These are phyloP conservation scores for Anaspis maculata DNA, from an alignment of 2,888 invertebrate genomes.

Conservation along the genomic window DNA sequence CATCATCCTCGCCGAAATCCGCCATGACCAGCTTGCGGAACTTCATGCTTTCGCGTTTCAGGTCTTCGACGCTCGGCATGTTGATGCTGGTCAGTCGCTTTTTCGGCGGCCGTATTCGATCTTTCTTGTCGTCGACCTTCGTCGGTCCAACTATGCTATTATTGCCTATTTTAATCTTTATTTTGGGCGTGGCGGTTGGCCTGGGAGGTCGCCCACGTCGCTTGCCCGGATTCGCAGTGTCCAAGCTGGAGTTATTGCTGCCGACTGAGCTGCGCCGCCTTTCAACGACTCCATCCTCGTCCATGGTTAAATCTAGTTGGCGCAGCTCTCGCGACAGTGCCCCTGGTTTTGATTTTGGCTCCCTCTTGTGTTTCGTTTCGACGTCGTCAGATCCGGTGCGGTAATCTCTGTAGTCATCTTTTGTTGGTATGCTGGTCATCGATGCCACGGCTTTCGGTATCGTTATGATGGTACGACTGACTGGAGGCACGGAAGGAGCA, in stretches of 20 bases:
- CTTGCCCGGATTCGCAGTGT: constrained; percentile 28
- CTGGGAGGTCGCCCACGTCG: constrained; percentile 38
- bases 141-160: constrained; percentile 44
- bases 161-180: constrained; percentile 69
- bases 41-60: constrained; percentile 80
- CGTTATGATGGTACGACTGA: constrained; percentile 65
- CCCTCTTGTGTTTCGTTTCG: constrained; percentile 56
- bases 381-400: constrained; percentile 40
- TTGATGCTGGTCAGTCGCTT: constrained; percentile 60
- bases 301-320: constrained; percentile 53
- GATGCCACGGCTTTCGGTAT: constrained; percentile 86
- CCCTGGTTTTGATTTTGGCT: constrained; percentile 46
- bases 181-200: constrained; percentile 49
- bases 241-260: constrained; percentile 35
- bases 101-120: constrained; percentile 67
- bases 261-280: constrained; percentile 43
- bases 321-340: constrained; percentile 54
- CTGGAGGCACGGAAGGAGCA: constrained; percentile 50
- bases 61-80: constrained; percentile 68
- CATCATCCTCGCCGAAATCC: constrained; percentile 66
- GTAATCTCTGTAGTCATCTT: constrained; percentile 69
- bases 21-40: constrained; percentile 78
- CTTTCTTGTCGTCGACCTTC: constrained; percentile 43
- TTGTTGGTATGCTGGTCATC: constrained; percentile 78
- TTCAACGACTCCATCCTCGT: constrained; percentile 51